Evolutionary conservation across 2,113 vertebrate species (phyloP), one percentile per base, ranked within the genome.

Genomic region (Microcebus lehilahytsara): DNA sequence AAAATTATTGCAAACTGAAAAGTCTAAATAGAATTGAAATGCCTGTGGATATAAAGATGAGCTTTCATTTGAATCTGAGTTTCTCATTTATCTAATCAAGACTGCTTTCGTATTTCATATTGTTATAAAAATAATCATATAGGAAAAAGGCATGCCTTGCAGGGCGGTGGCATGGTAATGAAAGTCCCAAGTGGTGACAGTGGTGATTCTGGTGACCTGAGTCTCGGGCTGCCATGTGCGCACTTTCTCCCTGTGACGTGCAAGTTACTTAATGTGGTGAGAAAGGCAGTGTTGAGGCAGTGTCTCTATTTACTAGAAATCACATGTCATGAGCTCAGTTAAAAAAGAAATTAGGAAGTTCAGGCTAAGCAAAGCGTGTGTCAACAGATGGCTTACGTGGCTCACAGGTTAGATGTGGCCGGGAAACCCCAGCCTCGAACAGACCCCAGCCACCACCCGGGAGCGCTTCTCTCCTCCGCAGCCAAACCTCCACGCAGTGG

Each of bases 231-330:
- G 42, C 16, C 11, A 0, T n/a, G 49, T 23, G 20, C 66, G 8
- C 4, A 6, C 62, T 84, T 92, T 66, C 92, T 90, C 14, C 7
- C 46, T 85, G 67, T 93, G 71, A 92, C 58, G 78, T 13, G n/a
- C 14, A 62, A 37, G 7, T 37, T 66, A 56, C 77, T 93, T 86
- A 60, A 95, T 77, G 78, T 64, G 80, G 56, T 37, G 20, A 93
- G 78, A 94, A 95, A 74, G 27, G 58, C 77, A 91, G 19, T 56
- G 30, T 79, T 94, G 42, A 79, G 60, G 64, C 22, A 11, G 20
- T 37, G 67, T 53, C 77, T 77, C 79, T 74, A 80, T 93, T 97
- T 94, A 80, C 90, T 97, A 96, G 94, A 97, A 97, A 93, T 92
- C 88, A 84, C 85, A 91, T 93, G 93, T 91, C 85, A 93, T 72